Evolutionary conservation across 1,140 invertebrate species (phyloP), one percentile per base, ranked within the genome.

Genomic region (Acarapis woodi): DNA sequence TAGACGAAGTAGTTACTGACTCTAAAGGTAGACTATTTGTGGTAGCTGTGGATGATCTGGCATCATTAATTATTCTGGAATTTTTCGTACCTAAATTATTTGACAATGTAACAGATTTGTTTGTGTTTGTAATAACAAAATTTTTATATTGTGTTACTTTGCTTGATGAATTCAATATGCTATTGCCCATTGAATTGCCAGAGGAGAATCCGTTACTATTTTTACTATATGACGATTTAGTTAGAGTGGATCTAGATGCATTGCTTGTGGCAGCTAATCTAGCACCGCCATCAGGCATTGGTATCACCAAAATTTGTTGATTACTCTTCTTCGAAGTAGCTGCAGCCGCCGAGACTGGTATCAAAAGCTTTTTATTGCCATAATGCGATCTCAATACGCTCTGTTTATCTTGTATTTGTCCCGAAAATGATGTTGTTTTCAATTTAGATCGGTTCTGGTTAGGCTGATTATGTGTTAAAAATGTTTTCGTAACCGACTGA

Each of bases 221-320:
- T 28, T 28, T 28, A 10, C 26, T 28, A 10, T 2, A 28, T 14
- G 2, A 28, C 26, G 10, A 10, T 14, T 14, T 28, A 14, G 14
- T 28, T 14, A 14, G 26, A 28, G 26, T 2, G 14, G 26, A 28
- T 12, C 18, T 20, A 21, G n/a, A n/a, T n/a, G n/a, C n/a, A n/a
- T n/a, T n/a, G n/a, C n/a, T n/a, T n/a, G n/a, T 10, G 9, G 32
- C 15, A 9, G 32, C 32, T 9, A 34, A 21, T 22, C 32, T 16
- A 34, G 32, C 32, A 12, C 32, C 32, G 10, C 32, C 32, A 34
- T 20, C 32, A 23, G 32, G 32, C 19, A 20, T 34, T 20, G 32
- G 32, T 22, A 34, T 20, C 19, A 34, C 32, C 8, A 34, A 15
- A 6, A 34, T 34, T 23, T 34, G 32, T 23, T 21, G 15, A 23